Conservation (phyloP, 2,113 vertebrate genomes). For the Centropristis striata region DNA sequence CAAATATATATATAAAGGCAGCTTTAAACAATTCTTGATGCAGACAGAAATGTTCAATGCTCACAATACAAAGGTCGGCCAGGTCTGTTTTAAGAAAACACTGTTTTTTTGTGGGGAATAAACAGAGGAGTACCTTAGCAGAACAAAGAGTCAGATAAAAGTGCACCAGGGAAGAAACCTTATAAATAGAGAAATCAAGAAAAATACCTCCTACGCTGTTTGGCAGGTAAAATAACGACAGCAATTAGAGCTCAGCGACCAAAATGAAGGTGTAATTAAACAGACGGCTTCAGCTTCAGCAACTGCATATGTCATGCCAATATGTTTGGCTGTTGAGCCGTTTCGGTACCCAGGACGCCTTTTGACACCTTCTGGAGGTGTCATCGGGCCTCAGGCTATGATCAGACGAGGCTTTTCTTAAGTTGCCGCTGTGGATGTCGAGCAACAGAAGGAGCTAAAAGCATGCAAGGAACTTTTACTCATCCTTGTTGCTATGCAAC, state of each 20-base stretch:
- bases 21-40: neutral
- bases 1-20: neutral
- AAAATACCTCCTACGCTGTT: neutral
- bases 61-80: neutral
- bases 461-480: slow-evolving; percentile 7
- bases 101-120: neutral
- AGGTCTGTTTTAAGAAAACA: neutral
- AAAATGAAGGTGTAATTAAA: neutral
- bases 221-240: neutral
- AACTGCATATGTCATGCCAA: neutral
- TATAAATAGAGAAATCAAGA: neutral
- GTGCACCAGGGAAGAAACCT: neutral
- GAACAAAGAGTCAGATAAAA: neutral
- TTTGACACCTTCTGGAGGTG: neutral
- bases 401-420: slow-evolving; percentile 27
- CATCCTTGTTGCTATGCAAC: slow-evolving; percentile 71
- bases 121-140: neutral
- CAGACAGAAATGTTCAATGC: too few species aligned
- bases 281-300: neutral
- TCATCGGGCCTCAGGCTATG: neutral
- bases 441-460: slow-evolving; percentile 30
- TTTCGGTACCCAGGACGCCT: neutral
- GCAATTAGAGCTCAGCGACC: neutral
- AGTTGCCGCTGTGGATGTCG: slow-evolving; percentile 17
- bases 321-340: neutral